Conservation (phyloP, 2,888 invertebrate genomes). For the Drosophila fungiperda region DNA sequence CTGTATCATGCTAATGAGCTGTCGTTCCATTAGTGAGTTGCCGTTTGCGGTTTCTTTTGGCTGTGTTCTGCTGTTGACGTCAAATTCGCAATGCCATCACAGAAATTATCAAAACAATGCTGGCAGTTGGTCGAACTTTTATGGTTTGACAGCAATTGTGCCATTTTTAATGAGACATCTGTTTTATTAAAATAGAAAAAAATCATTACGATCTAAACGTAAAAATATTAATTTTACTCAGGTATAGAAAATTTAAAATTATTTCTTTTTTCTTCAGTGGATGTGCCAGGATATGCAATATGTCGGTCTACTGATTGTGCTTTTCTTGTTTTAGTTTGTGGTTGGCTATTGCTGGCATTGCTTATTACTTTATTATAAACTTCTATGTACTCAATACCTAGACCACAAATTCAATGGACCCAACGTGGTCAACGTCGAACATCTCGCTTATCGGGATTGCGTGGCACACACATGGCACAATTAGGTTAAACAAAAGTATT, state of each 20-base stretch:
- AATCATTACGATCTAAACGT: not conserved
- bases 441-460: conserved; percentile 28
- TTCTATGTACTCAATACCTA: conserved; percentile 1
- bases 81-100: conserved; percentile 18
- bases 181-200: conserved; percentile 5
- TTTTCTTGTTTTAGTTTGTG: conserved; percentile 8
- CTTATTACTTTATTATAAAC: conserved; percentile 35
- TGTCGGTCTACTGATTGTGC: conserved; percentile 3
- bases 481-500: conserved; percentile 58
- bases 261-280: not conserved
- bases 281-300: not conserved
- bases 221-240: not conserved
- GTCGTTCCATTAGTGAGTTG: conserved; percentile 34
- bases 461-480: conserved; percentile 53
- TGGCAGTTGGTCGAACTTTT: conserved; percentile 24
- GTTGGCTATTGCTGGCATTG: conserved; percentile 40
- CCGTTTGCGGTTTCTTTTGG: conserved; percentile 24
- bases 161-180: conserved; percentile 9
- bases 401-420: not conserved
- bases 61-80: conserved; percentile 15
- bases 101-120: conserved; percentile 36
- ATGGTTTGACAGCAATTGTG: conserved; percentile 14
- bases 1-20: conserved; percentile 51
- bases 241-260: not conserved
- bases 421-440: not conserved